These are phyloP conservation scores for Theonella swinhoei DNA, from an alignment of 37 sponge, comb jelly and placozoan species.

Conservation along the genomic window DNA sequence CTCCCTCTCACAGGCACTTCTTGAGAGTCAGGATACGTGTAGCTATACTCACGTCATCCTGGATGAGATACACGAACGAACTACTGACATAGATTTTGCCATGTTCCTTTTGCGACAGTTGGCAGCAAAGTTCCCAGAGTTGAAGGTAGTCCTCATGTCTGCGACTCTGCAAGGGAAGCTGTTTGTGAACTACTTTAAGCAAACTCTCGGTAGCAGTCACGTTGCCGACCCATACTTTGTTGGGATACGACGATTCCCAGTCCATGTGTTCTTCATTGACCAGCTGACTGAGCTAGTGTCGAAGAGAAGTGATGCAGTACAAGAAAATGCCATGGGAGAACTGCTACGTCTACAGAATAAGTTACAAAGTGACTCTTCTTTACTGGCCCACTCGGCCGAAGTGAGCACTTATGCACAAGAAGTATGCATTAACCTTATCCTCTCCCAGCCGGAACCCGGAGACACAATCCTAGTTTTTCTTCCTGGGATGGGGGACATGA, in stretches of 20 bases:
- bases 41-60: conserved; percentile 56
- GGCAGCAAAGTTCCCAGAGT: neutral
- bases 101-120: conserved; percentile 38
- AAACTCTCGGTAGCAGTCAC: conserved; percentile 3
- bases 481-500: conserved; percentile 49
- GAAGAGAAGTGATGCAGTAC: neutral
- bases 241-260: conserved; percentile 29
- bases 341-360: neutral
- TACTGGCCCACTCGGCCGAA: neutral
- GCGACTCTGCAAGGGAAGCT: conserved; percentile 57
- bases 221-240: conserved; percentile 43
- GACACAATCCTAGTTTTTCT: conserved; percentile 52
- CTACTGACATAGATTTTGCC: conserved; percentile 47
- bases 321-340: neutral
- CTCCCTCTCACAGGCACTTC: neutral
- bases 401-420: conserved; percentile 2
- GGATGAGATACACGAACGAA: conserved; percentile 67
- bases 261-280: conserved; percentile 37
- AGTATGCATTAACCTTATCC: conserved; percentile 39
- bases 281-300: neutral
- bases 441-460: conserved; percentile 23
- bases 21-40: neutral
- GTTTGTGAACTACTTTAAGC: conserved; percentile 36
- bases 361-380: neutral
- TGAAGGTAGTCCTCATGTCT: conserved; percentile 62